Evolutionary conservation across 2,797 vertebrate species (phyloP).

Genomic region (Diglossa cyanea): DNA sequence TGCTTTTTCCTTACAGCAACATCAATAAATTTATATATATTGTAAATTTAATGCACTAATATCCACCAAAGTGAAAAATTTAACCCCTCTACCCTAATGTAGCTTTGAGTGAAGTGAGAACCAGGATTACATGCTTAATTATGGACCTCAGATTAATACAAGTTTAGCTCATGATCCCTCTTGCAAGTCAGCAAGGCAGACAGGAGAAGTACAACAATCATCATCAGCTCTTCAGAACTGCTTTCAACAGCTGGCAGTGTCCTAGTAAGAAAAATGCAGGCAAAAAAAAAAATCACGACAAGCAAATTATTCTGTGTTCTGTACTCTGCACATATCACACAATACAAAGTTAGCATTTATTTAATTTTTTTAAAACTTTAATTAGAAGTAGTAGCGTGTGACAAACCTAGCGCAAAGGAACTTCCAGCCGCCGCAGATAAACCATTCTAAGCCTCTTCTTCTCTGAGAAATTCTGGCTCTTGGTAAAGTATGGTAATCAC

Average conservation of each 20-base stretch:
- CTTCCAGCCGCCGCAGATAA: slow-evolving; percentile 92
- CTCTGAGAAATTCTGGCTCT: slow-evolving; percentile 83
- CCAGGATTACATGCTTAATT: not conserved
- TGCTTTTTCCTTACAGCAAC: slow-evolving; percentile 1
- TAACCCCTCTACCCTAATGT: not conserved
- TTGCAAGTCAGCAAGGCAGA: not conserved
- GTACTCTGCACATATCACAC: not conserved
- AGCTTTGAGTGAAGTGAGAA: not conserved
- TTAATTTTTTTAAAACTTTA: not conserved
- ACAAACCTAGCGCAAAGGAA: slow-evolving; percentile 90
- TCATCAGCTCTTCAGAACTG: not conserved
- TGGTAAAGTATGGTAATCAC: slow-evolving; percentile 94
- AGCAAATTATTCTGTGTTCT: not conserved
- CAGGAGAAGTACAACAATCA: not conserved
- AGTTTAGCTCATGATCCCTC: not conserved
- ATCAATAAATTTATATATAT: not conserved
- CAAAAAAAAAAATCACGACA: not conserved
- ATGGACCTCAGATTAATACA: not conserved
- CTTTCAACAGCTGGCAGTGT: not conserved
- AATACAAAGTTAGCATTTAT: not conserved
- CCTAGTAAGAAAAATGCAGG: not conserved
- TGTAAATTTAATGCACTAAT: not conserved
- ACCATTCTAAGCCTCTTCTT: slow-evolving; percentile 86
- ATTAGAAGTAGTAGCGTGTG: not conserved
- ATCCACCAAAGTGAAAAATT: not conserved